These are phyloP conservation scores for Delichon dasypus DNA, from an alignment of 2,797 vertebrate species.

Conservation along the genomic window DNA sequence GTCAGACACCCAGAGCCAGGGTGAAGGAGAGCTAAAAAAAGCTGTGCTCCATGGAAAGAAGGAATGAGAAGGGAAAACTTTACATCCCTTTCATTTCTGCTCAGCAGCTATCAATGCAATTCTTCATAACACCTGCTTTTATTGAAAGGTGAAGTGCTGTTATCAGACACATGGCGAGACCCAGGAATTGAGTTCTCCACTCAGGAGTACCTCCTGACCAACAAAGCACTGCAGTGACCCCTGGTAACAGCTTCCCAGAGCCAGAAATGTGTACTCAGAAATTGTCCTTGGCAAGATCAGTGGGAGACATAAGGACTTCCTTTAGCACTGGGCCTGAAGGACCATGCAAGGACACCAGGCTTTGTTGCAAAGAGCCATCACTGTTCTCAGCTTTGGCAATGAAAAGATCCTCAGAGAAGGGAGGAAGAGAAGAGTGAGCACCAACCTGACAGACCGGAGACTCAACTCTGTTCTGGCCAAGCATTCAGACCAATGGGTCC, in stretches of 20 bases:
- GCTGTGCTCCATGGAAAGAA: neutral
- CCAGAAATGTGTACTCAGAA: neutral
- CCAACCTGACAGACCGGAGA: neutral
- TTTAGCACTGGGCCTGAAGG: neutral
- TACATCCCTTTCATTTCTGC: neutral
- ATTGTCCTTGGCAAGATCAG: neutral
- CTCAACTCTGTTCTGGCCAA: rapidly evolving
- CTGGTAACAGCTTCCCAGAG: neutral
- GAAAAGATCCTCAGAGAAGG: neutral
- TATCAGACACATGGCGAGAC: rapidly evolving
- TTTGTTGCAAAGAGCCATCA: neutral
- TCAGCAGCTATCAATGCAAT: neutral
- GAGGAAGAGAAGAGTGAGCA: neutral
- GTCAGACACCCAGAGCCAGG: neutral
- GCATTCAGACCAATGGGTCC: neutral
- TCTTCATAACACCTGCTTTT: neutral
- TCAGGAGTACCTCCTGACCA: neutral
- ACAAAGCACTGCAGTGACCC: neutral
- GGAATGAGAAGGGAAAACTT: neutral
- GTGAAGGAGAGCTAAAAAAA: neutral
- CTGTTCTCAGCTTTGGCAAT: neutral
- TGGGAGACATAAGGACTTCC: neutral
- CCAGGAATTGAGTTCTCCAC: neutral
- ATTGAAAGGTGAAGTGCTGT: neutral
- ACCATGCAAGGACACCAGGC: rapidly evolving